Evolutionary conservation across 2,888 invertebrate genomes (phyloP).

Genomic region (Phalera bucephala): DNA sequence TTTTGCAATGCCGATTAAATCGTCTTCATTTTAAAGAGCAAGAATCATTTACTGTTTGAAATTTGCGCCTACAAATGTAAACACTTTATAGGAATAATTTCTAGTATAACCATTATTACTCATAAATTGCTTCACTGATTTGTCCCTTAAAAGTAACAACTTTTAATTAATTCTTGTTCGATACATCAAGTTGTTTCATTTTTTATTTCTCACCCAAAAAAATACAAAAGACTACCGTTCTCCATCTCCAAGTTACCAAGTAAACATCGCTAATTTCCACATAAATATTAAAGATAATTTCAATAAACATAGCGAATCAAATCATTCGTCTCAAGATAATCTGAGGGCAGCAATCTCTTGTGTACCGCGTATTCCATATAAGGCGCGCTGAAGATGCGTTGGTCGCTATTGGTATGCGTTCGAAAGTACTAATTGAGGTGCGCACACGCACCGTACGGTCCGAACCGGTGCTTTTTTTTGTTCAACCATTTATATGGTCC

Average conservation of each 20-base stretch:
- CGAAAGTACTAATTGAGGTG: slow-evolving; percentile 77
- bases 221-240: background rate
- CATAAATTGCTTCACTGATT: no score
- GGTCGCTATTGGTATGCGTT: slow-evolving; percentile 61
- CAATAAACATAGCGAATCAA: slow-evolving; percentile 26
- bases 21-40: no score
- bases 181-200: no score
- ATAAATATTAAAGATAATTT: slow-evolving; percentile 13
- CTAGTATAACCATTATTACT: no score
- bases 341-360: slow-evolving; percentile 26
- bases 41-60: no score
- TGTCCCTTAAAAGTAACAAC: no score
- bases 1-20: no score
- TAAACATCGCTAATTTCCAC: background rate
- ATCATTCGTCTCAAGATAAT: slow-evolving; percentile 33
- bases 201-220: background rate
- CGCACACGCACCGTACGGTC: slow-evolving; percentile 25
- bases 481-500: slow-evolving; percentile 18
- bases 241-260: background rate
- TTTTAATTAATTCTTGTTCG: no score
- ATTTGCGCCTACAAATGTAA: no score
- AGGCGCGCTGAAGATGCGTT: slow-evolving; percentile 59
- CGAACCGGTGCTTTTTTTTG: slow-evolving; percentile 39
- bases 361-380: slow-evolving; percentile 26
- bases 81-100: no score